Percentiles rank a stretch among this genome's conserved stretches.
These are phyloP conservation scores for Chaenogobius annularis DNA, from an alignment of 2,113 vertebrate species.

Conservation along the genomic window DNA sequence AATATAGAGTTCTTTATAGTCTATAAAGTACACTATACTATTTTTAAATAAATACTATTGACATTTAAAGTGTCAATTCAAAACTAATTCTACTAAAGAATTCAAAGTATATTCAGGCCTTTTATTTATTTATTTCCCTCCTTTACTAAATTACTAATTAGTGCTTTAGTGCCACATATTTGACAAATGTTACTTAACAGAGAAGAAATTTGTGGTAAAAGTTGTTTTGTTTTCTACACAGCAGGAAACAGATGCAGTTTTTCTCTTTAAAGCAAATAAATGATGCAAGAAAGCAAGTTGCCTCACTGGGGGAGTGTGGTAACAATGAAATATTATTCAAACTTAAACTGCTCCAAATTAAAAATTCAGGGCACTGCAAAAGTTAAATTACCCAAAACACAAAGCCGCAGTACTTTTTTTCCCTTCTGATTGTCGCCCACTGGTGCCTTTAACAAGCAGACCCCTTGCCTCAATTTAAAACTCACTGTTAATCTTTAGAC, in stretches of 20 bases:
- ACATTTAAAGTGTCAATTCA: too few relatives aligned
- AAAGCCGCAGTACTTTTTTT: constrained; percentile 24
- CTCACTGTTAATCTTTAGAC: constrained; percentile 42
- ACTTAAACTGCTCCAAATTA: constrained; percentile 1
- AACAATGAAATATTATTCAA: constrained; percentile 2
- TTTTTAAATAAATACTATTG: too few relatives aligned
- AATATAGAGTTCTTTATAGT: too few relatives aligned
- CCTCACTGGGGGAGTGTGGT: neutral
- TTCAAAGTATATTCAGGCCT: neutral
- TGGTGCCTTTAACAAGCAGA: constrained; percentile 21
- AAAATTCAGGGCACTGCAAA: constrained; percentile 4
- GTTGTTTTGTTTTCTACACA: constrained; percentile 3
- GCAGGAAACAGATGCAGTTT: constrained; percentile 7
- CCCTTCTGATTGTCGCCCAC: constrained; percentile 13
- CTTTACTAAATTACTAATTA: neutral
- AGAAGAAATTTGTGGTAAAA: constrained; percentile 6
- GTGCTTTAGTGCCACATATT: neutral
- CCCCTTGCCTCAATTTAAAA: constrained; percentile 22
- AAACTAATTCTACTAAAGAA: neutral
- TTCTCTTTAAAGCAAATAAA: constrained; percentile 12
- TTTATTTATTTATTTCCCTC: neutral
- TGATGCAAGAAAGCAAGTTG: constrained; percentile 3
- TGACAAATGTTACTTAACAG: constrained; percentile 12
- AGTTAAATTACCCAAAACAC: constrained; percentile 22
- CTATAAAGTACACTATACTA: too few relatives aligned